These are phyloP conservation scores for Rhorus exstirpatorius DNA, from an alignment of 2,888 invertebrate genomes.

Conservation along the genomic window DNA sequence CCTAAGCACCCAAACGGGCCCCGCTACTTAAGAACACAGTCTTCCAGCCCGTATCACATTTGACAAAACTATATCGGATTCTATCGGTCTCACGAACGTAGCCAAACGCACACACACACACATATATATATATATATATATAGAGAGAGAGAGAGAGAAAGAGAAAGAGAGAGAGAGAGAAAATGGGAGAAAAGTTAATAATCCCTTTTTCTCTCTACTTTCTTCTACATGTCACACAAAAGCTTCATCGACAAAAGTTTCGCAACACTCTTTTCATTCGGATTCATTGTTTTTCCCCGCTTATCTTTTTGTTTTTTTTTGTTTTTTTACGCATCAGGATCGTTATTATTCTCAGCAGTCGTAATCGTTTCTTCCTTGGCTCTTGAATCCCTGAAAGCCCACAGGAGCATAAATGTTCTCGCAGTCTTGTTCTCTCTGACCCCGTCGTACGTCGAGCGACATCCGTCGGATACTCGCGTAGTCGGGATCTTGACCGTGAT, in stretches of 20 bases:
- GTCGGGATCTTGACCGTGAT: slow-evolving; percentile 61
- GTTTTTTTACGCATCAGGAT: neutral
- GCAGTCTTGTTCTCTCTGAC: slow-evolving; percentile 63
- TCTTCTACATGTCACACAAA: no score
- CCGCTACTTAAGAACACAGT: slow-evolving; percentile 84
- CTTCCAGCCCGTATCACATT: slow-evolving; percentile 84
- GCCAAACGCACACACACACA: slow-evolving; percentile 30
- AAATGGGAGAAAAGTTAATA: neutral
- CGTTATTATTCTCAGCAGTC: slow-evolving; percentile 63
- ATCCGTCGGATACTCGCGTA: slow-evolving; percentile 67
- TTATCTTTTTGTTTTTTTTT: neutral
- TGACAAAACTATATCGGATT: slow-evolving; percentile 75
- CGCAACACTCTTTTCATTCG: neutral
- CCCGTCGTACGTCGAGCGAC: slow-evolving; percentile 37
- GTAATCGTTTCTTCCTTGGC: slow-evolving; percentile 68
- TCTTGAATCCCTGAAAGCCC: slow-evolving; percentile 57
- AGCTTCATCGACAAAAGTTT: no score
- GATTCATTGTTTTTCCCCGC: neutral
- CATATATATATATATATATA: no score
- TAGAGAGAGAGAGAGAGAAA: no score
- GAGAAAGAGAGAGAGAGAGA: no score
- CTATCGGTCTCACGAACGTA: slow-evolving; percentile 53
- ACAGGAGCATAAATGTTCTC: slow-evolving; percentile 72
- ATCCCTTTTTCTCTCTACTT: neutral
- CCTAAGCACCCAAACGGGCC: slow-evolving; percentile 85